Conservation (phyloP, 2,113 vertebrate species). For the Polyodon spathula region DNA sequence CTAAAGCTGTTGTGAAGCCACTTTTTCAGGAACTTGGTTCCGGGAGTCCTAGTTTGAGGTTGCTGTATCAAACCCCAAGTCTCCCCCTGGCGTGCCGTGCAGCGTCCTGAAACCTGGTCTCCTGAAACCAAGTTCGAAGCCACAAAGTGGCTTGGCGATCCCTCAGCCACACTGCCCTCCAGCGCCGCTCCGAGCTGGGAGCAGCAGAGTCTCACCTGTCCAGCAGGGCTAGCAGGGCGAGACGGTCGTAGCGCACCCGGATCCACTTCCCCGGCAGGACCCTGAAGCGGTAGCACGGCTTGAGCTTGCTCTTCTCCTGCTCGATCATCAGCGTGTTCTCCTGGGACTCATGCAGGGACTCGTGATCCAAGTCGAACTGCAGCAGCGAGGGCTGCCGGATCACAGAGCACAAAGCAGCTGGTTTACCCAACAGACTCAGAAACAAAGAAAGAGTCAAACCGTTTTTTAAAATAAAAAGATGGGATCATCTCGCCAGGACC, state of each 20-base stretch:
- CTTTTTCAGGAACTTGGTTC: not conserved
- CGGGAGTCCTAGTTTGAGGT: too few species aligned
- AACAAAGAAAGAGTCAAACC: too few species aligned
- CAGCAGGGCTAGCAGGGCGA: slow-evolving; percentile 59
- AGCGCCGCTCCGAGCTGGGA: fast-evolving
- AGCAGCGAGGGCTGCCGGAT: not conserved
- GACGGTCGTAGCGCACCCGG: slow-evolving; percentile 58
- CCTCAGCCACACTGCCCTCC: not conserved
- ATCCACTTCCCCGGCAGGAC: slow-evolving; percentile 62
- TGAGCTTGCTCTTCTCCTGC: slow-evolving; percentile 63
- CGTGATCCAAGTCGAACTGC: slow-evolving; percentile 81
- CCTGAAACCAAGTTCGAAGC: too few species aligned
- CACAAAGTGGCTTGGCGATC: too few species aligned
- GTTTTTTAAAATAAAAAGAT: too few species aligned
- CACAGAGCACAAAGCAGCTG: not conserved
- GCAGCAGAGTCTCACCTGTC: slow-evolving; percentile 45
- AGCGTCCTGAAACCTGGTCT: too few species aligned
- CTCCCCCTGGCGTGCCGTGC: too few species aligned
- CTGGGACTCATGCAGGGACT: slow-evolving; percentile 81
- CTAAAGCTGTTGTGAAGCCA: too few species aligned
- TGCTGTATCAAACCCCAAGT: too few species aligned
- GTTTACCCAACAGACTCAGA: too few species aligned
- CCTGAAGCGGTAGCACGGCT: slow-evolving; percentile 66
- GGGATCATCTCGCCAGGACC: too few species aligned
- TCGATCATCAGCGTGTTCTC: slow-evolving; percentile 86